Conservation (phyloP, 2,797 vertebrate species). For the Chaunax sp. region DNA sequence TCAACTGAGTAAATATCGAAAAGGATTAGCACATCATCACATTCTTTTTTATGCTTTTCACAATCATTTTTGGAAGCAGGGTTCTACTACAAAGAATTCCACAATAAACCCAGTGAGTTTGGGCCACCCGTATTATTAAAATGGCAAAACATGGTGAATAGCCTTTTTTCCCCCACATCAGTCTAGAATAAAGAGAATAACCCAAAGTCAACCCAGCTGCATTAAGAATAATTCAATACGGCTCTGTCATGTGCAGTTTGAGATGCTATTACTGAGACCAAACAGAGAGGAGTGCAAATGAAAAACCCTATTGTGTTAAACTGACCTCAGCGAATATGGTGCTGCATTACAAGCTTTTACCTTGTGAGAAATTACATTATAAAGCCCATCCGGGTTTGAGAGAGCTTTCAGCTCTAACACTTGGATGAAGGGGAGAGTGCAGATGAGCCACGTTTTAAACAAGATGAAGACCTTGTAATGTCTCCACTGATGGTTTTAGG, state of each 20-base stretch:
- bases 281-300: slow-evolving; percentile 55
- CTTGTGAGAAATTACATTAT: slow-evolving; percentile 65
- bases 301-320: slow-evolving; percentile 66
- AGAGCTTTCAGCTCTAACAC: slow-evolving; percentile 8
- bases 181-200: slow-evolving; percentile 17
- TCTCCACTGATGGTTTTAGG: slow-evolving; percentile 21
- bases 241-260: slow-evolving; percentile 37
- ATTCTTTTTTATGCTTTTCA: too few relatives aligned
- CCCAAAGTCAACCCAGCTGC: slow-evolving; percentile 25
- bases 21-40: too few relatives aligned
- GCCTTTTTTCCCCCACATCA: too few relatives aligned
- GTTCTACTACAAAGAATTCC: too few relatives aligned
- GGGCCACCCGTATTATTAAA: too few relatives aligned
- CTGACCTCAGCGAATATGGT: slow-evolving; percentile 62
- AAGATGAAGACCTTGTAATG: slow-evolving; percentile 27
- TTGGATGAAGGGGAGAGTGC: neutral
- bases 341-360: slow-evolving; percentile 70
- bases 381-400: slow-evolving; percentile 42
- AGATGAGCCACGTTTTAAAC: slow-evolving; percentile 27
- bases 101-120: slow-evolving; percentile 1
- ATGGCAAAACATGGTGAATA: too few relatives aligned
- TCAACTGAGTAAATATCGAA: too few relatives aligned
- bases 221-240: slow-evolving; percentile 20
- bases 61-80: too few relatives aligned
- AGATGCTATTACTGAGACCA: slow-evolving; percentile 39